Percentiles rank a stretch among this genome's conserved stretches.
Conservation (phyloP, 2,113 vertebrate species). For the Cephalopholis sonnerati region DNA sequence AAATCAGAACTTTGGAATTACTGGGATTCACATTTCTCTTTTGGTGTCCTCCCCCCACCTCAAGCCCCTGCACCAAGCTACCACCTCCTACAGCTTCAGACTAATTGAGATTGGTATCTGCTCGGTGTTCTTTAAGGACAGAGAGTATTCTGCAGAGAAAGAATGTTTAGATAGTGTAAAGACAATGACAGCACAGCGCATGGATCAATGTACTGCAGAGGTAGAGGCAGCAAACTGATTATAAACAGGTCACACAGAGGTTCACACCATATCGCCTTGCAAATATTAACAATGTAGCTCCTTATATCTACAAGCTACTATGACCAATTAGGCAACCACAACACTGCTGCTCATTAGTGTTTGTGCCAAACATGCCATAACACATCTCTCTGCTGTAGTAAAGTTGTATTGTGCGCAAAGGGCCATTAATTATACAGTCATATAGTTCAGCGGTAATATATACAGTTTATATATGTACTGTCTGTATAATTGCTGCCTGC, state of each 20-base stretch:
- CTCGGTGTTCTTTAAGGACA: background rate
- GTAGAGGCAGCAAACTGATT: background rate
- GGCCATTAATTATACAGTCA: background rate
- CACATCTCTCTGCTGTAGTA: background rate
- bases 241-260: background rate
- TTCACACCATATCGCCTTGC: background rate
- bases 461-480: background rate
- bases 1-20: no score
- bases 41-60: no score
- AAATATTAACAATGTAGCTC: background rate
- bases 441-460: background rate
- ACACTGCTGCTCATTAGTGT: background rate
- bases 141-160: background rate
- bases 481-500: conserved; percentile 1
- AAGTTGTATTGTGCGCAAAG: background rate
- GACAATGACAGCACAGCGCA: background rate
- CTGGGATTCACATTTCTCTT: no score
- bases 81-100: background rate
- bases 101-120: background rate
- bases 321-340: conserved; percentile 1
- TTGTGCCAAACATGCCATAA: background rate
- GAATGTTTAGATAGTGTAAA: background rate
- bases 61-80: no score
- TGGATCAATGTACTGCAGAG: background rate
- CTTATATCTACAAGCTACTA: background rate